Evolutionary conservation across 2,113 vertebrate species (phyloP), one percentile per base, ranked within the genome.

Genomic region (Hydrolagus affinis): DNA sequence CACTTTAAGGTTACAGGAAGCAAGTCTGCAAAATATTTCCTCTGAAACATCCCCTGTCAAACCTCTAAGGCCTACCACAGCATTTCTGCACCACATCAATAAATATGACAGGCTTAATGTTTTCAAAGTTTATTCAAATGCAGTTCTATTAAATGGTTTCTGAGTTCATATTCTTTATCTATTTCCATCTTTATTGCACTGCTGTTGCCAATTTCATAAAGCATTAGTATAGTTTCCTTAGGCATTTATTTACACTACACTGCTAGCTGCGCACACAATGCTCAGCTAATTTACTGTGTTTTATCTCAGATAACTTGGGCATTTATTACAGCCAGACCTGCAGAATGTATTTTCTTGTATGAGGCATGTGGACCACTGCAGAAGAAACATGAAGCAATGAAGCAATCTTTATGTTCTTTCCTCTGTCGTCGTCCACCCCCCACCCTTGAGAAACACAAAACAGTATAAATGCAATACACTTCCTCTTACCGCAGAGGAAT

Each of bases 1-100:
- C 77, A 83, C 78, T 83, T 83, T 83, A 83, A 83, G 60, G 78
- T 83, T 83, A 68, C 78, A 83, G 78, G 78, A 83, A 83, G 78
- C 28, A 66, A 83, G 78, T 83, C 78, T 83, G 78, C 78, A 83
- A 83, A 83, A 83, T 83, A 83, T 83, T 83, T 83, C 78, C 78
- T 83, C 62, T 83, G 78, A 83, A 83, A 83, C 78, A 83, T 83
- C 25, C 62, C 78, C 25, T 83, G 78, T 83, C 62, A 83, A 83
- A 83, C 78, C 78, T 83, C 78, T 68, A 83, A 83, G 62, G 60
- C 62, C 78, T 83, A 83, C 78, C 78, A 83, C 78, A 83, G 62
- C 23, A 83, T 83, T 83, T 60, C 78, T 83, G 60, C 78, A 83
- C 60, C 78, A 83, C 78, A 66, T 83, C 78, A 83, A 83, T 68